Conservation (phyloP, 2,888 invertebrate genomes). For the Poecilobothrus nobilitatus region DNA sequence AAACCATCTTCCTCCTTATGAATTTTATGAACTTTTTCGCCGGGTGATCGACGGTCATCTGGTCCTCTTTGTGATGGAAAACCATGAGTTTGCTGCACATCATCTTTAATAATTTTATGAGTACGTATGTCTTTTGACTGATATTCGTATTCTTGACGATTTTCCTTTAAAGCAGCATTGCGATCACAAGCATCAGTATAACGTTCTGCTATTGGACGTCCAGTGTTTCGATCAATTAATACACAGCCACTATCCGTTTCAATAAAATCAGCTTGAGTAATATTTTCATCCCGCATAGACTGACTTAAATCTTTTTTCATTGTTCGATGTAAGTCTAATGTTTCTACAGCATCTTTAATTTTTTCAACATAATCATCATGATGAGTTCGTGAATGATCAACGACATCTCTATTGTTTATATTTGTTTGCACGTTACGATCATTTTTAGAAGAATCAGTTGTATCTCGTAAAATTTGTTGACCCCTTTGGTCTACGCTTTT, state of each 20-base stretch:
- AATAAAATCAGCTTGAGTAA: slow-evolving; percentile 25
- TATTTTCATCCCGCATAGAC: slow-evolving; percentile 22
- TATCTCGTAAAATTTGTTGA: slow-evolving; percentile 19
- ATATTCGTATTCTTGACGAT: slow-evolving; percentile 9
- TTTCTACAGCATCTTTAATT: slow-evolving; percentile 24
- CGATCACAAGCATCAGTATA: slow-evolving; percentile 11
- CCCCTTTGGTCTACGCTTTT: slow-evolving; percentile 21
- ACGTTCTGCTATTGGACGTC: slow-evolving; percentile 5
- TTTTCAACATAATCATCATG: slow-evolving; percentile 28
- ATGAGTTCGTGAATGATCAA: background rate
- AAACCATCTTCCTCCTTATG: background rate
- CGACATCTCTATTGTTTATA: background rate
- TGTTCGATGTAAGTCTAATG: slow-evolving; percentile 21
- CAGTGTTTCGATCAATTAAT: slow-evolving; percentile 19
- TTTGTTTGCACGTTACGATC: background rate
- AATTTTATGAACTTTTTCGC: background rate
- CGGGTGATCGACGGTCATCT: slow-evolving; percentile 5
- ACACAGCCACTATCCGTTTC: slow-evolving; percentile 24
- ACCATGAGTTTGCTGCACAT: slow-evolving; percentile 10
- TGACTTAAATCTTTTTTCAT: slow-evolving; percentile 28
- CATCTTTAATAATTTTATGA: slow-evolving; percentile 7
- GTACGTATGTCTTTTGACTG: background rate
- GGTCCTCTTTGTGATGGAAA: slow-evolving; percentile 16
- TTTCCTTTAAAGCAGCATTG: slow-evolving; percentile 8
- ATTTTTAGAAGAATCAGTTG: background rate